Base-by-base conservation (phyloP, 2,888 invertebrate genomes). In the Hartigia nigra region DNA sequence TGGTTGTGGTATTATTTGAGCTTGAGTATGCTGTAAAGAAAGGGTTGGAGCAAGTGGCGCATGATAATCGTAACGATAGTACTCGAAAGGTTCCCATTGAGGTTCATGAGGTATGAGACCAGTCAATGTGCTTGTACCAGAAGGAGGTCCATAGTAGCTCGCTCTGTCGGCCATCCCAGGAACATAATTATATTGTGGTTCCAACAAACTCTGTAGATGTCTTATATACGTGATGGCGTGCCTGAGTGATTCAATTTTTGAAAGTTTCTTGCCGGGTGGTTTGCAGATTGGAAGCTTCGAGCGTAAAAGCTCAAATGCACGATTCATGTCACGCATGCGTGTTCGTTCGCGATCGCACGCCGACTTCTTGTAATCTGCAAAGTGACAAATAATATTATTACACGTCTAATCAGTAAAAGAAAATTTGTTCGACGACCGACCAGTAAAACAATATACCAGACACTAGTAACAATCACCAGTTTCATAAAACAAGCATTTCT, bases 321-420 rank as follows among this genome's bases (percentile, higher is more conserved):
- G 93, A 90, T 97, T 97, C 97, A 97, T 97, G 86, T 97, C 97
- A 3, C 96, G 93, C 97, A 97, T 97, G 70, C 97, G 93, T 0
- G 96, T 96, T 5, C 97, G 92, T 88, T 97, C 97, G 35, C 97
- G 93, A 88, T 96, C 96, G 86, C 97, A 97, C 0, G 97, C 97
- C 0, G 96, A 96, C 90, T 96, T 96, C 91, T 96, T 96, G 90
- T 96, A 96, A 91, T 96, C 96, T 96, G 92, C 69, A 88, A 89
- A 74, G 23, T 55, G 55, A 55, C 23, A 55, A 37, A 75, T 69
- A 74, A 78, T 74, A 70, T 79, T 78, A 79, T 79, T 79, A 72
- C 14, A 4, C 31, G 72, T 31, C 72, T 14, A 72, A 31, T 14
- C 72, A 23, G 23, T 34, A 31, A 31, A 1, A 31, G 31, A 72